Percentiles rank a stretch among this genome's conserved stretches.
Conservation (phyloP, 2,113 vertebrate species). For the Rhinogobius similis region DNA sequence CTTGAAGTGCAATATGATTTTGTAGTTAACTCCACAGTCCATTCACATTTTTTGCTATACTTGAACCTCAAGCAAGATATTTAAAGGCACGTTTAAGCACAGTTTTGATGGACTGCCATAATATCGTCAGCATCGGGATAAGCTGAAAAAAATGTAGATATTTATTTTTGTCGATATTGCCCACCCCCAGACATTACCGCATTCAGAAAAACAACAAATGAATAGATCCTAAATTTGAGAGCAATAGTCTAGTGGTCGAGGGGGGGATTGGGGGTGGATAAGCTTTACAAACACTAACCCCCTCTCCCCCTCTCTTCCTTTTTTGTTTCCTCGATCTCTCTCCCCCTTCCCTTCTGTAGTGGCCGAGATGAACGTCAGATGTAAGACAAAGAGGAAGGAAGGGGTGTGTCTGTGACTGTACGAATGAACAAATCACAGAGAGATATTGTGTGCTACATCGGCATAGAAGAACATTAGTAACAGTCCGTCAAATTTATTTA, state of each 20-base stretch:
- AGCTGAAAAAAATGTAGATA: too few species aligned
- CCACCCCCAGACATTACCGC: neutral
- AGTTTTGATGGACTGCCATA: too few species aligned
- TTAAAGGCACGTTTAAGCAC: too few species aligned
- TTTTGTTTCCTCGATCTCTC: constrained; percentile 77
- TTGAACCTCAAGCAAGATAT: too few species aligned
- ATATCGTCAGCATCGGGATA: too few species aligned
- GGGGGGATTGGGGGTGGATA: constrained; percentile 68
- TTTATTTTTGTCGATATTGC: too few species aligned
- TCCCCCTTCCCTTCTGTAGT: constrained; percentile 78
- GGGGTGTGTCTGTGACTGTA: constrained; percentile 63
- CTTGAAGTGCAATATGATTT: too few species aligned
- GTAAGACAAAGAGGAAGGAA: constrained; percentile 79
- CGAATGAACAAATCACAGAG: constrained; percentile 41
- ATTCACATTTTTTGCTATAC: too few species aligned
- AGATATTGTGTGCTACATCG: constrained; percentile 29
- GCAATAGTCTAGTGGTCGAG: constrained; percentile 46
- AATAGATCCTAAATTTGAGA: neutral
- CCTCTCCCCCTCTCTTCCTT: constrained; percentile 77
- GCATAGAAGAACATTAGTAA: constrained; percentile 18
- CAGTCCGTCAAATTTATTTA: neutral
- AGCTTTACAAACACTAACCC: constrained; percentile 76
- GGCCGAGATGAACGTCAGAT: constrained; percentile 83
- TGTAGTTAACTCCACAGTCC: too few species aligned
- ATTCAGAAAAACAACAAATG: neutral